phyloP scores from a whole-genome alignment of 2,797 vertebrate genomes.

The Siniperca undulata region DNA sequence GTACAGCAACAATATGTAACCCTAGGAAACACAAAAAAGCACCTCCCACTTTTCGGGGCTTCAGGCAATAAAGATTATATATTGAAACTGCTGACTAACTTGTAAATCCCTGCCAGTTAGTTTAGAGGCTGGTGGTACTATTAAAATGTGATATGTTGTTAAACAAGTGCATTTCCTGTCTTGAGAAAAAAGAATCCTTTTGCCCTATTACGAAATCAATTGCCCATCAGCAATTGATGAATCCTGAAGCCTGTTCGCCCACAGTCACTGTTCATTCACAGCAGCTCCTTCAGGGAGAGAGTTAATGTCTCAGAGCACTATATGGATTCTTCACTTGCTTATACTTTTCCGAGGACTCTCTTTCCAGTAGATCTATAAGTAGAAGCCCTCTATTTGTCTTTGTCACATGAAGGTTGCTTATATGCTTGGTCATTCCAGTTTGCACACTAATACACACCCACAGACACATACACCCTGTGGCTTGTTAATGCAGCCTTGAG shows the following conservation, averaged over 20 bases:
- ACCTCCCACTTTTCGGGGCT: constrained; percentile 10
- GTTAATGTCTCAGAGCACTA: constrained; percentile 14
- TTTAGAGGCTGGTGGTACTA: not conserved
- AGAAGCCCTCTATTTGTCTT: constrained; percentile 53
- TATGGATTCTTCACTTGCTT: constrained; percentile 7
- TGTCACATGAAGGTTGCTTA: constrained; percentile 55
- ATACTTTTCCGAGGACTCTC: constrained; percentile 30
- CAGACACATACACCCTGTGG: not conserved
- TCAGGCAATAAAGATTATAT: constrained; percentile 13
- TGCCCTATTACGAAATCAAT: constrained; percentile 7
- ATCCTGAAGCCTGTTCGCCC: constrained; percentile 23
- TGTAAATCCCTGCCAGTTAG: constrained; percentile 5
- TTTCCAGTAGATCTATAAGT: constrained; percentile 26
- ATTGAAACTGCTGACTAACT: constrained; percentile 19
- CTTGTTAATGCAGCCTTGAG: constrained; percentile 45
- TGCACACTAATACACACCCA: not conserved
- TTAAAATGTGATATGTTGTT: not conserved
- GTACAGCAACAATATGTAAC: constrained; percentile 49
- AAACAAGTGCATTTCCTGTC: constrained; percentile 1
- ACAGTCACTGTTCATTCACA: constrained; percentile 51
- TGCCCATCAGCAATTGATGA: constrained; percentile 12
- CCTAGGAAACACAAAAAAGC: constrained; percentile 28
- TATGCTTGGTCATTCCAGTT: constrained; percentile 43
- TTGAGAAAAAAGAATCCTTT: not conserved
- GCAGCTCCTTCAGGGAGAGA: constrained; percentile 24